Conservation (phyloP, 2,113 vertebrate genomes). For the Corvus hawaiiensis region DNA sequence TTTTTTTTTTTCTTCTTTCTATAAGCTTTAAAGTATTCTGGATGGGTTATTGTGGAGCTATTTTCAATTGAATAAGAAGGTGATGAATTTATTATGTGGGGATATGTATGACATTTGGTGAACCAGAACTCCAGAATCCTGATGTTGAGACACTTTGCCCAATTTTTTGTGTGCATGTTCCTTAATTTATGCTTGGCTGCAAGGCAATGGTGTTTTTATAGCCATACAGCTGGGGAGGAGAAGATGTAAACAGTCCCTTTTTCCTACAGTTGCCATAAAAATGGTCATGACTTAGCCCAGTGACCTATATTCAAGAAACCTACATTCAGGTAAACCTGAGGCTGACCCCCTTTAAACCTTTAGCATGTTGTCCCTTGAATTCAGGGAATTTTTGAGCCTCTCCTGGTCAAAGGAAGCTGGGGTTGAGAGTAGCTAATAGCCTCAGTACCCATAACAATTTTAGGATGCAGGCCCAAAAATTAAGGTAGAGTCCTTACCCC, state of each 20-base stretch:
- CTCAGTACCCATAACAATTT: neutral
- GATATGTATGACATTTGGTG: neutral
- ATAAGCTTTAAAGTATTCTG: neutral
- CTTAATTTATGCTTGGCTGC: neutral
- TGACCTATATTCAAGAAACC: neutral
- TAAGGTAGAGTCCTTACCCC: neutral
- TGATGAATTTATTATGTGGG: neutral
- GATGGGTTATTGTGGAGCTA: neutral
- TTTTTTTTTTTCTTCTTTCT: neutral
- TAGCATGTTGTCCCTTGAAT: neutral
- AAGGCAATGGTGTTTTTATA: neutral
- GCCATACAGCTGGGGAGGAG: neutral
- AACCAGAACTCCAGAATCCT: neutral
- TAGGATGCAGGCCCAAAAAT: neutral
- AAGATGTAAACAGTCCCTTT: neutral
- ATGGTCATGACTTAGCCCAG: neutral
- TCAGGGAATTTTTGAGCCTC: neutral
- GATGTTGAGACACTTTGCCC: neutral
- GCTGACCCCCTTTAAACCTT: neutral
- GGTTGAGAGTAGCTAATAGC: neutral
- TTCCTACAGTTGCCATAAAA: neutral
- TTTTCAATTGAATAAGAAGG: neutral
- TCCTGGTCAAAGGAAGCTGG: neutral
- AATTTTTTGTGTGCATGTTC: neutral
- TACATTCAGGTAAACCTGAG: neutral